These are phyloP conservation scores for Antedon mediterranea DNA, from an alignment of 53 echinoderm and acorn worm genomes.

Conservation along the genomic window DNA sequence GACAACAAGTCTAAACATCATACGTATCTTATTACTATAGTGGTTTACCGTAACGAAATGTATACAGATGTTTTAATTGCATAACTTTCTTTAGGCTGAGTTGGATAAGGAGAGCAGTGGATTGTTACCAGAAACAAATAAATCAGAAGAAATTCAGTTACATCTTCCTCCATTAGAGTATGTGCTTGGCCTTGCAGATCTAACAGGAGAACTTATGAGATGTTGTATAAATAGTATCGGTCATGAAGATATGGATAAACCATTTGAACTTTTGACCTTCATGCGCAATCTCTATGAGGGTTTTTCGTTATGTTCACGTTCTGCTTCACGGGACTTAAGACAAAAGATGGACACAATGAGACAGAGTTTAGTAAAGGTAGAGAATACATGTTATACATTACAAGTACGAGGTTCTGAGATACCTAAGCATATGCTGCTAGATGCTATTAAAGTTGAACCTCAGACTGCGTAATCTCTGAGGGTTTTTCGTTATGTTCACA, in stretches of 20 bases:
- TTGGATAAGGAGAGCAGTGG: too few species aligned
- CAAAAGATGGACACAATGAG: conserved; percentile 63
- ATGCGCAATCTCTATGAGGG: conserved; percentile 57
- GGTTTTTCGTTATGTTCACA: conserved; percentile 47
- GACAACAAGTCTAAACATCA: too few species aligned
- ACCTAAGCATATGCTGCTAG: conserved; percentile 83
- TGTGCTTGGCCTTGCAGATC: conserved; percentile 78
- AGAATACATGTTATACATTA: conserved; percentile 84
- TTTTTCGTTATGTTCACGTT: conserved; percentile 58
- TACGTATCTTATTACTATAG: too few species aligned
- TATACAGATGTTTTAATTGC: too few species aligned
- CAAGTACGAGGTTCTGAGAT: conserved; percentile 87
- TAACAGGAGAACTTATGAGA: conserved; percentile 91
- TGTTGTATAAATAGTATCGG: conserved; percentile 79
- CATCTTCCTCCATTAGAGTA: conserved; percentile 57
- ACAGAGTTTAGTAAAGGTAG: conserved; percentile 83
- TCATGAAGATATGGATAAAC: conserved; percentile 48
- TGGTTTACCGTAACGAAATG: too few species aligned
- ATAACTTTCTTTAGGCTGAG: too few species aligned
- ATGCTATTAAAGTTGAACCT: conserved; percentile 16
- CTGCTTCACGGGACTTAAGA: conserved; percentile 50
- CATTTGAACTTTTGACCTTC: conserved; percentile 53
- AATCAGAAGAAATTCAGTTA: conserved; percentile 6
- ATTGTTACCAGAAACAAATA: background rate
- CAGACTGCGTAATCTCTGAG: background rate